phyloP scores from a whole-genome alignment of 1,140 invertebrate species.

The Myzus persicae region DNA sequence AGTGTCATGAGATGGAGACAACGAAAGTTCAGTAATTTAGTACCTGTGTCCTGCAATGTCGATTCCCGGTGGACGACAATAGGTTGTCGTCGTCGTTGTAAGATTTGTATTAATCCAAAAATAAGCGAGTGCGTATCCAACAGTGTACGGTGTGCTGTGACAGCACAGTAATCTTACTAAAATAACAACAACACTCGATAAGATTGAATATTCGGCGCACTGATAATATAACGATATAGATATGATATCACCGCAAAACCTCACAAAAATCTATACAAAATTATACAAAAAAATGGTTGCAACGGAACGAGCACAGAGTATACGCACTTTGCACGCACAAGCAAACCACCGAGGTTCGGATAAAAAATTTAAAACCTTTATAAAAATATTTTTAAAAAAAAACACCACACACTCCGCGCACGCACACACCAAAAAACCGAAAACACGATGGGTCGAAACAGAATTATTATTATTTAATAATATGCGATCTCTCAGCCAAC shows the following conservation, averaged over 20 bases:
- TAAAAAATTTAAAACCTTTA: background rate
- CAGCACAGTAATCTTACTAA: background rate
- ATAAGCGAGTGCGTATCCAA: background rate
- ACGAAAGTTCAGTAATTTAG: background rate
- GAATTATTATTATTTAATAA: conserved; percentile 9
- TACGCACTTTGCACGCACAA: background rate
- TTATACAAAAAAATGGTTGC: background rate
- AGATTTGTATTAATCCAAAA: conserved; percentile 21
- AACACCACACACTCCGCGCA: background rate
- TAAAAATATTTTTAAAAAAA: background rate
- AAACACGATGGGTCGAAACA: background rate
- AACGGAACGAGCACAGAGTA: background rate
- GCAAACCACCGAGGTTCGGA: background rate
- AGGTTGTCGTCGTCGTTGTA: background rate
- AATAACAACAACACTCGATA: background rate
- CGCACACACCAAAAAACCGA: background rate
- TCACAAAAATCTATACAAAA: background rate
- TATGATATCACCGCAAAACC: background rate
- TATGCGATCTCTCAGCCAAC: background rate
- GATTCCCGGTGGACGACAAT: background rate
- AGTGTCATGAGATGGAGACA: background rate
- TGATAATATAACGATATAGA: background rate
- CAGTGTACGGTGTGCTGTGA: background rate
- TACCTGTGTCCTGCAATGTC: conserved; percentile 22
- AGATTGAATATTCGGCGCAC: background rate